Base-by-base conservation (phyloP, 2,113 vertebrate species). In the Petrocephalus microphthalmus region DNA sequence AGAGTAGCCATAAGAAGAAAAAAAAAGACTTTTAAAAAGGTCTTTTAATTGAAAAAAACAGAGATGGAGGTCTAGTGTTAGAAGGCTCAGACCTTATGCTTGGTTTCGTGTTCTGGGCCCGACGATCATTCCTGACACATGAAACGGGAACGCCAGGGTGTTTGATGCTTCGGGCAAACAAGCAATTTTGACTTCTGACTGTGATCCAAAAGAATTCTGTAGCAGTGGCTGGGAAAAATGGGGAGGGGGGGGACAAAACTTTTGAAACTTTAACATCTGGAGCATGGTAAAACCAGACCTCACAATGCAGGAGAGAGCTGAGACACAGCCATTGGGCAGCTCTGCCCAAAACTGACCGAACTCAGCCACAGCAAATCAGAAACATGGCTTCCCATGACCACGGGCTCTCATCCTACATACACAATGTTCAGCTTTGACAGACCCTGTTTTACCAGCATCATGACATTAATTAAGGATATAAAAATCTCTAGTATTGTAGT, bases 31-130 rank as follows among this genome's bases (percentile, higher is more conserved):
- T 5, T 20, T 52, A 91, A 51, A 52, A 91, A 91, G 91, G 90
- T 91, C 3, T 90, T 90, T 89, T 89, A 90, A 87, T 91, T 91
- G 89, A 90, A 89, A 92, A 92, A 85, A 17, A 93, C 87, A 91
- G 83, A 88, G 33, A 85, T 87, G 91, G 91, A 92, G 92, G 92
- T 91, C 90, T 89, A 89, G 87, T 92, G 90, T 92, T 92, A 25
- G 85, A 92, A 84, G 82, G 90, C 54, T 88, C 17, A 42, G n/a
- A 90, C 84, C 33, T 89, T 84, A 92, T 7, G 17, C 0, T 3
- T 3, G 71, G 71, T 49, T 15, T 20, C 7, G 15, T 20, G 17
- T 45, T 22, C 56, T 33, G 33, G 37, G 54, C 85, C 56, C 13
- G 45, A 86, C 7, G 7, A 57, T 64, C 53, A 1, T 60, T 37